Percentiles rank a stretch among this genome's conserved stretches.
Conservation (phyloP, 2,113 vertebrate species). For the Embiotoca jacksoni region DNA sequence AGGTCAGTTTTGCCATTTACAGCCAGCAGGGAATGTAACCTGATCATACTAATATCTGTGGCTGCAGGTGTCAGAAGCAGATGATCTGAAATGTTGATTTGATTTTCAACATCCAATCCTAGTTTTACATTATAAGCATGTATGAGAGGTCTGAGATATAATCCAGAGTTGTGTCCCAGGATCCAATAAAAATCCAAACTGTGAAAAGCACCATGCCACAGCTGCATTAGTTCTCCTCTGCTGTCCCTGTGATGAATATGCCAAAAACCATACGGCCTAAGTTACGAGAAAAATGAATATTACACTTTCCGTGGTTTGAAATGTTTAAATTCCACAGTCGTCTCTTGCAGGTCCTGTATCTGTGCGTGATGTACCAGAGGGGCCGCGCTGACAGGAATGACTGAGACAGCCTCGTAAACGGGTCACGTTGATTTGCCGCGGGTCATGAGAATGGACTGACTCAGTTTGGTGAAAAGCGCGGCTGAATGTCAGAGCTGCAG, state of each 20-base stretch:
- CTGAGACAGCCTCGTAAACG: conserved; percentile 54
- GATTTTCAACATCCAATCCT: conserved; percentile 23
- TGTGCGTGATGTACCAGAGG: conserved; percentile 62
- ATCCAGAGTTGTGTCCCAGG: conserved; percentile 36
- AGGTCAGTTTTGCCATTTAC: conserved; percentile 56
- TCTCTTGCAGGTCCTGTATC: conserved; percentile 57
- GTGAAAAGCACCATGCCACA: conserved; percentile 56
- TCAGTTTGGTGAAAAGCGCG: conserved; percentile 56
- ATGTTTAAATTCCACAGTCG: conserved; percentile 79
- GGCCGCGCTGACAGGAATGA: conserved; percentile 54
- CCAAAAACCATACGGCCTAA: conserved; percentile 55
- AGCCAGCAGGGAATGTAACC: conserved; percentile 43
- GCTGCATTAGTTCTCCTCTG: conserved; percentile 42
- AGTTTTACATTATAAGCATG: conserved; percentile 33
- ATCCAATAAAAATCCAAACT: conserved; percentile 42
- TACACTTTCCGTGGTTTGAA: conserved; percentile 66
- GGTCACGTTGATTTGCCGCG: conserved; percentile 67
- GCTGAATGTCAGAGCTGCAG: conserved; percentile 46
- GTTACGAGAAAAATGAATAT: conserved; percentile 62
- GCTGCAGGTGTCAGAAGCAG: conserved; percentile 51
- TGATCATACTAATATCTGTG: conserved; percentile 50
- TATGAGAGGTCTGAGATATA: conserved; percentile 10
- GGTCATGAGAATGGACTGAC: conserved; percentile 71
- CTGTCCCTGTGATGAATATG: conserved; percentile 53
- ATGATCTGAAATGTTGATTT: conserved; percentile 28